A percentile compares a stretch with the other conserved stretches of the same genome.
phyloP scores from a whole-genome alignment of 2,888 invertebrate species.

The Dione juno region DNA sequence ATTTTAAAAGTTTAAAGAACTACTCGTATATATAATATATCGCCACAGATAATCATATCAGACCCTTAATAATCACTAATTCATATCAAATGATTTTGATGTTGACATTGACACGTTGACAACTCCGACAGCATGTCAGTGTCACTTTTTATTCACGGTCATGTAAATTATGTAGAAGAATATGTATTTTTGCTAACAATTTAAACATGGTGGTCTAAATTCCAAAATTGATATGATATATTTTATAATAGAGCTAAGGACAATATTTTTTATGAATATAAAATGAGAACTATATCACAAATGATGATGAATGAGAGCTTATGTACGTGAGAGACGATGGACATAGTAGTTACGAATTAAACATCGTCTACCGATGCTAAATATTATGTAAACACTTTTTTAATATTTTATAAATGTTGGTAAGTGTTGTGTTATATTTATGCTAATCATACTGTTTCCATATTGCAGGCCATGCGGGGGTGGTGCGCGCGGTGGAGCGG shows the following conservation, averaged over 20 bases:
- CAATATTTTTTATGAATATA: not conserved
- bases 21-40: too few relatives aligned
- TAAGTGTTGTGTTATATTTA: not conserved
- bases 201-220: not conserved
- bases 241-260: not conserved
- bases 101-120: not conserved
- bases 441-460: not conserved
- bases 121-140: not conserved
- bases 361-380: not conserved
- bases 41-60: not conserved
- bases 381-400: constrained; percentile 15
- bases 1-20: too few relatives aligned
- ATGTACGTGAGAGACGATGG: not conserved
- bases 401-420: not conserved
- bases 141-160: not conserved
- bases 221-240: not conserved
- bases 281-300: not conserved
- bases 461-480: constrained; percentile 69
- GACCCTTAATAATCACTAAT: not conserved
- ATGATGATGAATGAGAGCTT: not conserved
- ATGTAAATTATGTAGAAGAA: not conserved
- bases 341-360: not conserved
- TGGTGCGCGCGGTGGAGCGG: constrained; percentile 64
- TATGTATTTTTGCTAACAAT: not conserved
- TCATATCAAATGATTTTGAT: not conserved